Evolutionary conservation across 1,140 invertebrate genomes (phyloP).

Genomic region (Monomorium pharaonis): DNA sequence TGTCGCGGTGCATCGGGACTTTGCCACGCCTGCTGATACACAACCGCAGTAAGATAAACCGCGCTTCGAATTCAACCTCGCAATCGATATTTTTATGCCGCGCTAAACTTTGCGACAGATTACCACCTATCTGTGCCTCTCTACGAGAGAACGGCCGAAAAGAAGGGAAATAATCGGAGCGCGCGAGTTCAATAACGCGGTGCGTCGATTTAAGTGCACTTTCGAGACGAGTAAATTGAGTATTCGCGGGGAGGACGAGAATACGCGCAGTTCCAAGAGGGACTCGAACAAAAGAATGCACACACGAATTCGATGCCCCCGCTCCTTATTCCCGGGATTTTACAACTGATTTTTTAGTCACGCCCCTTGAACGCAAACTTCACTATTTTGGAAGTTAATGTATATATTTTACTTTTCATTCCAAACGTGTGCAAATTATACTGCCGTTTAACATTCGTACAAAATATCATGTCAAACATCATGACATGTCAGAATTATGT

Average conservation of each 20-base stretch:
- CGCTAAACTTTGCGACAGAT: constrained; percentile 44
- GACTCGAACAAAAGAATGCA: constrained; percentile 1
- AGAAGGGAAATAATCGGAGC: constrained; percentile 35
- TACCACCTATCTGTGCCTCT: constrained; percentile 46
- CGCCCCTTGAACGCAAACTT: not conserved
- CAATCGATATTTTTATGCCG: constrained; percentile 52
- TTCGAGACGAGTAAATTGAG: constrained; percentile 22
- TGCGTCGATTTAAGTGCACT: constrained; percentile 4
- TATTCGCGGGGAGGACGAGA: not conserved
- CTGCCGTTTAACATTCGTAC: constrained; percentile 48
- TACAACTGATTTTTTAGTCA: constrained; percentile 12
- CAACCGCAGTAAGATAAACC: constrained; percentile 47
- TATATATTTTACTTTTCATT: constrained; percentile 21
- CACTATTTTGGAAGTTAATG: constrained; percentile 49
- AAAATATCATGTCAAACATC: constrained; percentile 78
- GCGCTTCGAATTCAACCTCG: constrained; percentile 44
- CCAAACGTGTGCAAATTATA: not conserved
- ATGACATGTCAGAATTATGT: not conserved
- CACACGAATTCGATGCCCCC: not conserved
- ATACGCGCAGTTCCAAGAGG: not conserved
- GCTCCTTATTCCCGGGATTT: not conserved
- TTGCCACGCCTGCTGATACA: constrained; percentile 42
- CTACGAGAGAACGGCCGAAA: not conserved
- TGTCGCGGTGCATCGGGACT: constrained; percentile 73
- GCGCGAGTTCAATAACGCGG: not conserved